Evolutionary conservation across 2,888 invertebrate genomes (phyloP).

Genomic region (Rapana venosa): DNA sequence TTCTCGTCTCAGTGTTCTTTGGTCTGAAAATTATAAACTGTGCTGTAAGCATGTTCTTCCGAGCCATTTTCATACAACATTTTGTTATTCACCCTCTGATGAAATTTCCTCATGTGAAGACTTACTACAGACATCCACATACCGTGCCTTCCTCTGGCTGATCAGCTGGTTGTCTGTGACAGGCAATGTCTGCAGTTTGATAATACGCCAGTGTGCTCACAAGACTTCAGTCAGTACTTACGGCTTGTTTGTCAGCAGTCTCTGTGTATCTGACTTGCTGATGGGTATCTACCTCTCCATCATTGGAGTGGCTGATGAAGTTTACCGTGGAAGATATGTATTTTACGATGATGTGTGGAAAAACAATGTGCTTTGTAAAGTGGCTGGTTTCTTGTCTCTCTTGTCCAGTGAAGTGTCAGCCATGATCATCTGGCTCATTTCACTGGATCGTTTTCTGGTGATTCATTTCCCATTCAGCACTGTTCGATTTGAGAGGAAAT

Average conservation of each 20-base stretch:
- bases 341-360: neutral
- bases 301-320: neutral
- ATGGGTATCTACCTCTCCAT: neutral
- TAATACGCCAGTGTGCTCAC: too few species aligned
- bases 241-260: neutral
- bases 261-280: neutral
- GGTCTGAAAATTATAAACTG: neutral
- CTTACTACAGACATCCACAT: neutral
- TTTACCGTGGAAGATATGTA: neutral
- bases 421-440: neutral
- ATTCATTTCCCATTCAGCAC: neutral
- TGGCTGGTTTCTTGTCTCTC: neutral
- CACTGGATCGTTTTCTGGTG: neutral
- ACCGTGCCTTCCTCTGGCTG: neutral
- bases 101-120: slow-evolving; percentile 1
- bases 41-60: neutral
- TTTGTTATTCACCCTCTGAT: neutral
- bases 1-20: neutral
- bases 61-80: neutral
- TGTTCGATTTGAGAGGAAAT: neutral
- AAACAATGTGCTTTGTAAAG: neutral
- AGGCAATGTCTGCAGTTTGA: neutral
- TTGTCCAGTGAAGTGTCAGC: slow-evolving; percentile 6
- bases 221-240: neutral
- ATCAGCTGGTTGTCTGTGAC: neutral